Base-by-base conservation (phyloP, 2,113 vertebrate genomes). In the Elephas maximus region DNA sequence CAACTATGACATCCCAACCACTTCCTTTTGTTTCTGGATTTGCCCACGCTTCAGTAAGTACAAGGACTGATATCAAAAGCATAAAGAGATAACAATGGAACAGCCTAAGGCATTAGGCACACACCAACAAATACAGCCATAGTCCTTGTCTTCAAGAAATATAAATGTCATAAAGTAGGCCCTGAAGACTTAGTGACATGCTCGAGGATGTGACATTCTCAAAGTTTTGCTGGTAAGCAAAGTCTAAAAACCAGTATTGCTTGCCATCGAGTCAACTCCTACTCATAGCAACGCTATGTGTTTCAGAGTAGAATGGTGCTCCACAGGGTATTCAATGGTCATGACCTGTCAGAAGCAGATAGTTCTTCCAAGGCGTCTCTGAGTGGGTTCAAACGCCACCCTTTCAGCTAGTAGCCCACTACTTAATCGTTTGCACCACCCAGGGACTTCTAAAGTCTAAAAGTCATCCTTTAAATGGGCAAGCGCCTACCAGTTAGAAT, bases 21-120 rank as follows among this genome's bases (percentile, higher is more conserved):
- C 67, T 94, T 93, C 89, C 91, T 87, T 97, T 98, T 98, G 91
- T 94, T 97, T 94, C 93, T 62, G 10, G 76, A 81, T 79, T 79
- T 83, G 62, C 44, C 37, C n/a, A 85, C 63, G 71, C 77, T 74
- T 96, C 74, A 53, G 24, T 90, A 96, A 94, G 69, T 77, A 20
- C 82, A 89, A 28, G 37, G 15, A 53, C 86, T 81, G 51, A 94
- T 91, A 87, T 97, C 79, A 95, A 93, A 93, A 96, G 74, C 83
- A 93, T 26, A 23, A 51, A 94, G 63, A 95, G 76, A 94, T 86
- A 41, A 81, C 44, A 77, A 94, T 63, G 62, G 57, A 95, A 65
- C 37, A 92, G 93, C 69, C 76, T 8, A 87, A 74, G 78, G 48
- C 23, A 63, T 76, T 87, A 89, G 41, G 74, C 77, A 63, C 28